Evolutionary conservation across 2,888 invertebrate species (phyloP).

Genomic region (Stenurella melanura): DNA sequence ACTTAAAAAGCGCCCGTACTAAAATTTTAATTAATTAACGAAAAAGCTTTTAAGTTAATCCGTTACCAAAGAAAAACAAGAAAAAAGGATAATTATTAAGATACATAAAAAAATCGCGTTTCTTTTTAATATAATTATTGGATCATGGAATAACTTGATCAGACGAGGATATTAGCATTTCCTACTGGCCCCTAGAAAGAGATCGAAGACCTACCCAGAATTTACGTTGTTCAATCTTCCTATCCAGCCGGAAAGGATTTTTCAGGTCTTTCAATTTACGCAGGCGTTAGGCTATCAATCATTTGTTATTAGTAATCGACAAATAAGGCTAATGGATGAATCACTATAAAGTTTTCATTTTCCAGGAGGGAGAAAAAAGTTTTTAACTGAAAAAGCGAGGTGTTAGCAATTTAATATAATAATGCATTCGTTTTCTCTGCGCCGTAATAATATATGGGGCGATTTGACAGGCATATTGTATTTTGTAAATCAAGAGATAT

Average conservation of each 20-base stretch:
- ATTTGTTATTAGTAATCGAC: conserved; percentile 62
- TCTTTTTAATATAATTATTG: conserved; percentile 10
- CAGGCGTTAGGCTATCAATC: conserved; percentile 60
- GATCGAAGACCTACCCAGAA: conserved; percentile 3
- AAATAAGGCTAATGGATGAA: conserved; percentile 63
- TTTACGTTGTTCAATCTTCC: conserved; percentile 34
- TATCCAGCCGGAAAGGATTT: conserved; percentile 50
- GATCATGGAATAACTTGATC: conserved; percentile 5
- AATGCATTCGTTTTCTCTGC: conserved; percentile 38
- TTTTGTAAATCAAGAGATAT: conserved; percentile 21
- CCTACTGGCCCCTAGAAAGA: conserved; percentile 1
- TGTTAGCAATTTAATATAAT: conserved; percentile 48
- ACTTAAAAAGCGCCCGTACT: not conserved
- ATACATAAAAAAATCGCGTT: conserved; percentile 5
- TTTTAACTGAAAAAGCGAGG: conserved; percentile 49
- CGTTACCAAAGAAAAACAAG: not conserved
- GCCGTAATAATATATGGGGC: conserved; percentile 22
- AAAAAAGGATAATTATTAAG: conserved; percentile 18
- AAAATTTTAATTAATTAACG: conserved; percentile 28
- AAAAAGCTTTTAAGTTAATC: conserved; percentile 26
- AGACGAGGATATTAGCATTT: conserved; percentile 15
- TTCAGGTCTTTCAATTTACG: conserved; percentile 55
- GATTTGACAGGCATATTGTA: conserved; percentile 29
- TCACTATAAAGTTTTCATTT: conserved; percentile 58
- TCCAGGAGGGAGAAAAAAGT: conserved; percentile 45